Evolutionary conservation across 2,797 vertebrate species (phyloP).

Genomic region (Pelodytes ibericus): DNA sequence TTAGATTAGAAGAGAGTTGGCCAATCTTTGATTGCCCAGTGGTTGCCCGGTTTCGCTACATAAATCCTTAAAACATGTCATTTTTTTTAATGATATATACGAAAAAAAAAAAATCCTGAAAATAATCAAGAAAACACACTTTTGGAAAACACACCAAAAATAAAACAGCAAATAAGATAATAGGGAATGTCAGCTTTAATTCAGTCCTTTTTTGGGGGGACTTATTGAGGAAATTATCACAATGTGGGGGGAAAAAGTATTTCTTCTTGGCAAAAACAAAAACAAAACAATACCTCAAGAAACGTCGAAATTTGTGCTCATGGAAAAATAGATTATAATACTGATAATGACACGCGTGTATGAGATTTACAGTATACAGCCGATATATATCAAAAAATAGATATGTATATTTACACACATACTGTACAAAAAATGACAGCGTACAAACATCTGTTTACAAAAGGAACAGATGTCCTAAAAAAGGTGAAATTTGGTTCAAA

Average conservation of each 20-base stretch:
- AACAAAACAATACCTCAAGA: conserved; percentile 45
- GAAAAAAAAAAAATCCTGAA: background rate
- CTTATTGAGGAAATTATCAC: background rate
- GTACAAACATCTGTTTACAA: conserved; percentile 51
- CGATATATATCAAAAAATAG: conserved; percentile 49
- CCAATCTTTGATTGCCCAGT: too few species aligned
- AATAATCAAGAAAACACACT: background rate
- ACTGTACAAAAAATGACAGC: conserved; percentile 47
- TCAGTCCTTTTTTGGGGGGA: background rate
- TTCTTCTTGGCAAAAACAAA: conserved; percentile 43
- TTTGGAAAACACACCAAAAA: background rate
- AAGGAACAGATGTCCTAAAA: conserved; percentile 43
- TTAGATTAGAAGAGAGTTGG: too few species aligned
- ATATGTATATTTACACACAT: conserved; percentile 53
- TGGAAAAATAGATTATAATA: conserved; percentile 45
- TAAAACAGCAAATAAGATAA: too few species aligned
- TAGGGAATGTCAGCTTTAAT: too few species aligned
- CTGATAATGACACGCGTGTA: conserved; percentile 52
- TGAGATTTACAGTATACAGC: conserved; percentile 34
- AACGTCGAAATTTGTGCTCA: conserved; percentile 46
- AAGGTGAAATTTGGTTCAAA: conserved; percentile 45
- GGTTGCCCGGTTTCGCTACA: too few species aligned
- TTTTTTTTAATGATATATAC: background rate
- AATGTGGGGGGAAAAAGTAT: background rate
- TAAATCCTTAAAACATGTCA: too few species aligned